These are phyloP conservation scores for Euschistus heros DNA, from an alignment of 1,140 invertebrate genomes.

Conservation along the genomic window DNA sequence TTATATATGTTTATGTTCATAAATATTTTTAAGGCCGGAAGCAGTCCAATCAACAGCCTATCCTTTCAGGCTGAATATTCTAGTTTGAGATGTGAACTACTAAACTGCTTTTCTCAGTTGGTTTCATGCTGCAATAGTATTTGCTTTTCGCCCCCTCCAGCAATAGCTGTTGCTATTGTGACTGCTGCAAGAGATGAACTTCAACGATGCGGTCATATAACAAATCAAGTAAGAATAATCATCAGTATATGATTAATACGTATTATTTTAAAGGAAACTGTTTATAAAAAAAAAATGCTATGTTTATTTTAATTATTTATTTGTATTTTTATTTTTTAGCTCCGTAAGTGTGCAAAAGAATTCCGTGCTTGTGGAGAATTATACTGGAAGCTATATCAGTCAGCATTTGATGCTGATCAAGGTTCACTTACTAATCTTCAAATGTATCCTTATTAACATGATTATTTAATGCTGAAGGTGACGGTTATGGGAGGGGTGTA, in stretches of 20 bases:
- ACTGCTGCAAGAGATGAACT: slow-evolving; percentile 67
- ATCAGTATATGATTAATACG: neutral
- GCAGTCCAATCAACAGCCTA: slow-evolving; percentile 51
- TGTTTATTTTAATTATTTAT: neutral
- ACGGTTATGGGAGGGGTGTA: no score
- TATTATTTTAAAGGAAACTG: neutral
- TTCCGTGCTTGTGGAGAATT: slow-evolving; percentile 61
- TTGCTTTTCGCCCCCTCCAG: slow-evolving; percentile 82
- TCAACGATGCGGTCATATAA: slow-evolving; percentile 69
- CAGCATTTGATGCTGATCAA: slow-evolving; percentile 86
- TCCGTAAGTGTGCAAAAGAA: slow-evolving; percentile 65
- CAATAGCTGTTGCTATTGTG: slow-evolving; percentile 74
- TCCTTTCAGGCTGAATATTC: slow-evolving; percentile 72
- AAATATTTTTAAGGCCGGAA: slow-evolving; percentile 45
- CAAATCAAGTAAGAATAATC: slow-evolving; percentile 48
- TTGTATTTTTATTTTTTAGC: slow-evolving; percentile 35
- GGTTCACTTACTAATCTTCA: slow-evolving; percentile 69
- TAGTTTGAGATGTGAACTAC: slow-evolving; percentile 58
- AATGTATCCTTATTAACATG: slow-evolving; percentile 43
- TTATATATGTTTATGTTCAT: no score
- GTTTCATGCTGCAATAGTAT: slow-evolving; percentile 68
- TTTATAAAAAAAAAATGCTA: neutral
- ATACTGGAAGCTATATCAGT: slow-evolving; percentile 76
- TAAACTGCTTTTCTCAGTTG: slow-evolving; percentile 63
- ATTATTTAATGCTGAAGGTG: no score